A percentile compares a stretch with the other conserved stretches of the same genome.
phyloP scores from a whole-genome alignment of 2,113 vertebrate species.

The Aspidoscelis tigris region DNA sequence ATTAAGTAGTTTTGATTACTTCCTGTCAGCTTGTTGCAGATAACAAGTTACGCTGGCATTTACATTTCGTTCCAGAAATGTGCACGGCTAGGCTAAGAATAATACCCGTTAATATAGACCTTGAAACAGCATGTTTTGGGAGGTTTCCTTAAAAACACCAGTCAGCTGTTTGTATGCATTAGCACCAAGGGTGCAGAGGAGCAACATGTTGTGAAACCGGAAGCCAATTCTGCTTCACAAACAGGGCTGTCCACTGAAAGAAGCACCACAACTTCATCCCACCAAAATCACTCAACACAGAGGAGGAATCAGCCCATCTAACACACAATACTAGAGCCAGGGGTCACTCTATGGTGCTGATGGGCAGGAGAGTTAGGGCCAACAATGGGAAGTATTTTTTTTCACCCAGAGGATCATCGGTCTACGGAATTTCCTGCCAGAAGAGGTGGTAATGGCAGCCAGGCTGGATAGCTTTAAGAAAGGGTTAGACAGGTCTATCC shows the following conservation, averaged over 20 bases:
- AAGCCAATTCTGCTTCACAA: neutral
- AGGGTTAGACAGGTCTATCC: too few relatives aligned
- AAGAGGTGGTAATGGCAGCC: too few relatives aligned
- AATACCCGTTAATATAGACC: conserved; percentile 8
- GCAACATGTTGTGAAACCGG: rapidly evolving
- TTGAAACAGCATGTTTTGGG: neutral
- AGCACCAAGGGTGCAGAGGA: neutral
- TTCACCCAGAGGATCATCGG: too few relatives aligned
- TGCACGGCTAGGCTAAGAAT: conserved; percentile 23
- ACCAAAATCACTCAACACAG: too few relatives aligned
- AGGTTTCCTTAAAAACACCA: neutral
- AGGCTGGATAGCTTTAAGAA: too few relatives aligned
- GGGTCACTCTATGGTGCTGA: too few relatives aligned
- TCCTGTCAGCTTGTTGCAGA: conserved; percentile 59
- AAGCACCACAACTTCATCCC: too few relatives aligned
- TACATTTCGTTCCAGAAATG: conserved; percentile 54
- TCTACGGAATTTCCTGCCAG: too few relatives aligned
- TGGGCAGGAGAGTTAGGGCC: too few relatives aligned
- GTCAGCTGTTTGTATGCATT: neutral
- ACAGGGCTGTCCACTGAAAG: neutral
- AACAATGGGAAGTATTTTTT: too few relatives aligned
- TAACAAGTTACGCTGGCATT: conserved; percentile 39
- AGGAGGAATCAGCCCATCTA: too few relatives aligned
- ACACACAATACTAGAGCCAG: too few relatives aligned
- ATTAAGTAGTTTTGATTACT: conserved; percentile 64